Base-by-base conservation (phyloP, 1,140 invertebrate species). In the Solen grandis region DNA sequence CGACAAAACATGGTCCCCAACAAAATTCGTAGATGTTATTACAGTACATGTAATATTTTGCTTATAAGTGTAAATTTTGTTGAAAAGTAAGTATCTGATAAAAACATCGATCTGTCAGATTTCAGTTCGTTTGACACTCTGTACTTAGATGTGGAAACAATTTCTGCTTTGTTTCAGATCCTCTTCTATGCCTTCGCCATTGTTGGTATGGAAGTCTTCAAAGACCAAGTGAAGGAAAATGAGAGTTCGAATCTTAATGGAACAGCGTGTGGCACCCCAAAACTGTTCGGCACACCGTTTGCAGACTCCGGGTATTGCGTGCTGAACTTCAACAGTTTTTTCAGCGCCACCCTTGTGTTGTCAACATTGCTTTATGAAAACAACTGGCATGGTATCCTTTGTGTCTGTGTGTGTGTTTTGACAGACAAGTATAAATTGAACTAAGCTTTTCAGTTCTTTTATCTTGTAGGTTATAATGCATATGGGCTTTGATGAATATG, bases 131-230 rank as follows among this genome's bases (percentile, higher is more conserved):
- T 4, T 1, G 19, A 54, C 52, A 22, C 2, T 54, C n/a, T 25
- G 27, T 25, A 54, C 27, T 54, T 54, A 25, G 27, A 25, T 22
- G 27, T 54, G 4, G 8, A 22, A 1, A 54, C 8, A 22, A 2
- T 66, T 36, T 66, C 4, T 35, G n/a, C 29, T 62, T 31, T 19
- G 4, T 78, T 68, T 36, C 65, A 78, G 75, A 68, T 78, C 27
- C 63, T 78, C 10, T 78, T 78, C 63, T 78, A 68, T 38, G 27
- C 31, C 41, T 78, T 68, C 50, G 75, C 75, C 25, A 68, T 78
- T 25, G 85, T 94, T 78, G 93, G 93, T 16, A 93, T 94, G 90
- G 93, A 93, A 82, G 31, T 93, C 22, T 94, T 93, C 86, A 55
- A 84, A 27, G 86, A 85, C 10, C 85, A 88, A 59, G 91, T 93